A percentile compares a stretch with the other conserved stretches of the same genome.
These are phyloP conservation scores for Ligdia adustata DNA, from an alignment of 2,888 invertebrate species.

Conservation along the genomic window DNA sequence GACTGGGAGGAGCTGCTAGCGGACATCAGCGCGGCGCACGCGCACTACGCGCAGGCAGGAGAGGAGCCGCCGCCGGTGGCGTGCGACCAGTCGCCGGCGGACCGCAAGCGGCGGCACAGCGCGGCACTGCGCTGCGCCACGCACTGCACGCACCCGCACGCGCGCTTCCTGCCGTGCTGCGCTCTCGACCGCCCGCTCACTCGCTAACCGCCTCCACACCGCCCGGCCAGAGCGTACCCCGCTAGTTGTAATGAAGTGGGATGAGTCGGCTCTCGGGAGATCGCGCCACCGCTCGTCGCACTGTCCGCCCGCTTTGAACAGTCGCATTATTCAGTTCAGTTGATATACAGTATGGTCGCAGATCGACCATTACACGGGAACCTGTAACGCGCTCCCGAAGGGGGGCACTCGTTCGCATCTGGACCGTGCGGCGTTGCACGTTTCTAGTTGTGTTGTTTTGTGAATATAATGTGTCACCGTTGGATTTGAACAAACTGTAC, in stretches of 20 bases:
- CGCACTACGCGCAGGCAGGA: conserved; percentile 67
- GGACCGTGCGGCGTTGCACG: too few relatives aligned
- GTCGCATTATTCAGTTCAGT: too few relatives aligned
- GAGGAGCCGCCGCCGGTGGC: conserved; percentile 12
- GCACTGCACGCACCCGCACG: conserved; percentile 68
- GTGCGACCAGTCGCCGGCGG: conserved; percentile 40
- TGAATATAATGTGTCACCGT: too few relatives aligned
- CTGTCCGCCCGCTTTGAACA: too few relatives aligned
- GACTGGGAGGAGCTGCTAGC: conserved; percentile 86
- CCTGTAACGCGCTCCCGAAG: too few relatives aligned
- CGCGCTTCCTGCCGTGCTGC: conserved; percentile 81
- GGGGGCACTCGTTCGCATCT: too few relatives aligned
- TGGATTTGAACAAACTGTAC: neutral
- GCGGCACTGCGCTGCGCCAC: conserved; percentile 63
- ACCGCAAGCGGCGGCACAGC: conserved; percentile 85
- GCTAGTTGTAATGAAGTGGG: too few relatives aligned
- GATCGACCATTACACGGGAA: too few relatives aligned
- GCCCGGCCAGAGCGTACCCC: neutral
- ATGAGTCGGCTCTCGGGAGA: neutral
- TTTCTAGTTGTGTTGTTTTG: too few relatives aligned
- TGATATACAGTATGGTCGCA: too few relatives aligned
- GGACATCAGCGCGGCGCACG: conserved; percentile 83
- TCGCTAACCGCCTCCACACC: conserved; percentile 50
- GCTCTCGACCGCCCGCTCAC: conserved; percentile 74
- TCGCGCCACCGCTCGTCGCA: neutral